These are phyloP conservation scores for Eupithecia pulchellata DNA, from an alignment of 2,888 invertebrate species.

Conservation along the genomic window DNA sequence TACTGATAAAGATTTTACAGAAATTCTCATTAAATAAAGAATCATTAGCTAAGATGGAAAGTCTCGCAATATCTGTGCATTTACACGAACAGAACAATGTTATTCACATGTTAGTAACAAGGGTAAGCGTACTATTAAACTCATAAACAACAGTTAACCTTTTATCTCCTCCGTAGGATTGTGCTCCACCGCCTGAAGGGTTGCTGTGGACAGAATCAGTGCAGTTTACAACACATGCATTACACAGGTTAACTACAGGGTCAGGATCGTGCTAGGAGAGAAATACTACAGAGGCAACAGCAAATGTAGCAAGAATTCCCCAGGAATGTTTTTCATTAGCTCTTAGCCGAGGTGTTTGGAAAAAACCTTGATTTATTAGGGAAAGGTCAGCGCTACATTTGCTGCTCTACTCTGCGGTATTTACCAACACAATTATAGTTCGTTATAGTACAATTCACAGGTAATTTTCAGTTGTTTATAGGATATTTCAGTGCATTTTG, in stretches of 20 bases:
- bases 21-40: neutral
- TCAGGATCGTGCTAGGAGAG: conserved; percentile 37
- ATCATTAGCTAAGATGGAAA: too few species aligned
- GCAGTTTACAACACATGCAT: conserved; percentile 55
- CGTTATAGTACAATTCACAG: neutral
- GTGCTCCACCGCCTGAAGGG: conserved; percentile 38
- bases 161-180: conserved; percentile 42
- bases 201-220: conserved; percentile 67
- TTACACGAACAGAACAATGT: neutral
- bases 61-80: neutral
- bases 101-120: conserved; percentile 9
- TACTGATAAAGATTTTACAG: neutral
- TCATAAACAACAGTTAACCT: conserved; percentile 57
- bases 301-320: neutral
- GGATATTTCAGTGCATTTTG: conserved; percentile 2
- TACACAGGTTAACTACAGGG: conserved; percentile 43
- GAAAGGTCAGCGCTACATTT: neutral
- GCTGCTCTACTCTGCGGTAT: conserved; percentile 1
- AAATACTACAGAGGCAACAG: conserved; percentile 15
- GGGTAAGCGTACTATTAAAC: conserved; percentile 34
- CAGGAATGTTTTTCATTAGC: neutral
- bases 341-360: neutral
- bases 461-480: neutral
- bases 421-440: neutral
- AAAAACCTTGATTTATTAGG: neutral